These are phyloP conservation scores for Sebastes matsubarae DNA, from an alignment of 2,797 vertebrate species.

Conservation along the genomic window DNA sequence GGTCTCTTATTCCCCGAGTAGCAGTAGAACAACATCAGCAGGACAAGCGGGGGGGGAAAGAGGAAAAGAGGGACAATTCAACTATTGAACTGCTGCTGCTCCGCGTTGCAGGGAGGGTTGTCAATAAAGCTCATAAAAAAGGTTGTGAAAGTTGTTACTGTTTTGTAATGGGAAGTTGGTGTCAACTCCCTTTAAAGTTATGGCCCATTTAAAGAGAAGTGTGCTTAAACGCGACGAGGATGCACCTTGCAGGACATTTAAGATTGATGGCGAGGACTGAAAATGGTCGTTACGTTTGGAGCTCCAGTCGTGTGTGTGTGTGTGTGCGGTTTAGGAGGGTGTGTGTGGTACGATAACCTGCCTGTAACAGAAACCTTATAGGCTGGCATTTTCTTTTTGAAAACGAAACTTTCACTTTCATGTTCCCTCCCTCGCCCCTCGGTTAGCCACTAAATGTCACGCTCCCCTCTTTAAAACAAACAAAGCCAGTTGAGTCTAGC, in stretches of 20 bases:
- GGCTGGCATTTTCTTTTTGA: constrained; percentile 73
- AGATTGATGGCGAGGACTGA: constrained; percentile 69
- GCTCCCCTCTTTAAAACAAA: constrained; percentile 79
- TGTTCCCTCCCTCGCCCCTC: constrained; percentile 70
- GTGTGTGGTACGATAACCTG: constrained; percentile 63
- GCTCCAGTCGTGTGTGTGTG: background rate
- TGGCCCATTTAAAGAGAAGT: constrained; percentile 76
- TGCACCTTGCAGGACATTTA: constrained; percentile 75
- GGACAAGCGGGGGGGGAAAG: constrained; percentile 34
- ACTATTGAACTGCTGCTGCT: constrained; percentile 64
- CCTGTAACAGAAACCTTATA: constrained; percentile 68
- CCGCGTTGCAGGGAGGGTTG: constrained; percentile 51
- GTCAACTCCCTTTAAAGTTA: constrained; percentile 80
- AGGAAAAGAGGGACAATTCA: constrained; percentile 57
- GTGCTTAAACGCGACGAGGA: constrained; percentile 68
- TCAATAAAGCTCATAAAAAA: constrained; percentile 78
- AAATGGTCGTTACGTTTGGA: constrained; percentile 56
- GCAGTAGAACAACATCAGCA: constrained; percentile 73
- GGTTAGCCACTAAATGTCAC: constrained; percentile 80
- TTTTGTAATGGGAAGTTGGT: constrained; percentile 79
- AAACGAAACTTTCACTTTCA: constrained; percentile 78
- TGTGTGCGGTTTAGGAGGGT: constrained; percentile 25
- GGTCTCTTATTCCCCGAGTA: constrained; percentile 75
- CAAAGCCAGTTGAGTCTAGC: constrained; percentile 73
- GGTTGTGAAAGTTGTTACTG: constrained; percentile 77